Evolutionary conservation across 2,888 invertebrate genomes (phyloP), one percentile per base, ranked within the genome.

Genomic region (Brachypalpus laphriformis): DNA sequence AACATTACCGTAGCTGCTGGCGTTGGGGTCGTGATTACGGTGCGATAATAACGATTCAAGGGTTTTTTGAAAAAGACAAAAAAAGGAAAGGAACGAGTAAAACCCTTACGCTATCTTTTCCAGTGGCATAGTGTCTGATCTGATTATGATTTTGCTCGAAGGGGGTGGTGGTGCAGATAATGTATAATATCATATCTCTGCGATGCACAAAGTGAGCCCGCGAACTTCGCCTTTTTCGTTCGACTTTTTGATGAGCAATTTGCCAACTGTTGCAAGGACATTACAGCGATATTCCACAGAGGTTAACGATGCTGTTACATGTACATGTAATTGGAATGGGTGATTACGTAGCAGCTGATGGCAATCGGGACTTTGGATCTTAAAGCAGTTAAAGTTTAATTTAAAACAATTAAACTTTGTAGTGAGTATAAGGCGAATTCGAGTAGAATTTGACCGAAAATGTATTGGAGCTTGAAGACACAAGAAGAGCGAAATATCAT

Each of bases 261-360:
- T 37, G 18, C 49, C 57, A 80, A 74, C 65, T 80, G 80, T 72
- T 80, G 72, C 72, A 42, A 37, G 40, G 54, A 78, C 45, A 63
- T 70, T 61, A 47, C 18, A 22, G n/a, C 8, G 20, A 14, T 59
- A 68, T 68, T 9, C 8, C 9, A 28, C 6, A 8, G 7, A 31
- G 65, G 42, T 47, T 77, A 77, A 61, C 51, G 68, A 59, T 34
- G 68, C 4, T 42, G 51, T 51, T 76, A 59, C 49, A 40, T 59
- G 40, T 76, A 51, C 40, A 34, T 7, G 20, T 59, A 51, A 22
- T 68, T 59, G 9, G n/a, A 72, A 74, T 63, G 42, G 18, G 42
- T 20, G 11, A 54, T 42, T 20, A 37, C 37, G 40, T 34, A 18
- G 31, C 57, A 71, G 59, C 28, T 71, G 59, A 25, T 40, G 14